Evolutionary conservation across 92 coral and sea anemone species (phyloP), one percentile per base, ranked within the genome.

Genomic region (Muricea muricata): DNA sequence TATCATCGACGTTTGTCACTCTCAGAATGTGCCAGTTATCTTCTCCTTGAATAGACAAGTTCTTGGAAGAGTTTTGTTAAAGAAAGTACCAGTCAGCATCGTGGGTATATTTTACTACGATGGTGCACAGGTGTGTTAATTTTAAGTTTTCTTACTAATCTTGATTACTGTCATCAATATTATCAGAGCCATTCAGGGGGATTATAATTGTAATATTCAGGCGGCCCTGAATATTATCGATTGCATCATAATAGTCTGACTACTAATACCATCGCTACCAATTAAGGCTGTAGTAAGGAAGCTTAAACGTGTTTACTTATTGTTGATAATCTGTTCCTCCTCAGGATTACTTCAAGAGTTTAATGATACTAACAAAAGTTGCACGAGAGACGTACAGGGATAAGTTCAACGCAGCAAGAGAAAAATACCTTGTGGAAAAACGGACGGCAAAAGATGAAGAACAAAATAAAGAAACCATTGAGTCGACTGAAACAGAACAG

Each of bases 81-180:
- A 96, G 90, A 96, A 93, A 80, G 99, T 96, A 7, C 99, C 99
- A 7, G 99, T 96, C 48, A 96, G 99, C 72, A 90, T 95, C 52
- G 90, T 94, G 31, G 99, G 99, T 55, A 91, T 96, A 29, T 93
- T 96, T 56, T 92, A 90, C 86, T 96, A 96, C 28, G 98, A 96
- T 81, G 99, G 99, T 30, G 99, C 99, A 17, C 96, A 96, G 94
- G 98, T 94, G n/a, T n/a, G n/a, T n/a, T n/a, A n/a, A n/a, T n/a
- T n/a, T n/a, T n/a, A n/a, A n/a, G n/a, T n/a, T n/a, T n/a, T n/a
- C n/a, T n/a, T n/a, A n/a, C n/a, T n/a, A n/a, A n/a, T n/a, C n/a
- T n/a, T n/a, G n/a, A n/a, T n/a, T n/a, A n/a, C n/a, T n/a, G n/a
- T n/a, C n/a, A n/a, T n/a, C n/a, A n/a, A n/a, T n/a, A n/a, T n/a